These are phyloP conservation scores for Poecilus cupreus DNA, from an alignment of 2,888 invertebrate genomes.

Conservation along the genomic window DNA sequence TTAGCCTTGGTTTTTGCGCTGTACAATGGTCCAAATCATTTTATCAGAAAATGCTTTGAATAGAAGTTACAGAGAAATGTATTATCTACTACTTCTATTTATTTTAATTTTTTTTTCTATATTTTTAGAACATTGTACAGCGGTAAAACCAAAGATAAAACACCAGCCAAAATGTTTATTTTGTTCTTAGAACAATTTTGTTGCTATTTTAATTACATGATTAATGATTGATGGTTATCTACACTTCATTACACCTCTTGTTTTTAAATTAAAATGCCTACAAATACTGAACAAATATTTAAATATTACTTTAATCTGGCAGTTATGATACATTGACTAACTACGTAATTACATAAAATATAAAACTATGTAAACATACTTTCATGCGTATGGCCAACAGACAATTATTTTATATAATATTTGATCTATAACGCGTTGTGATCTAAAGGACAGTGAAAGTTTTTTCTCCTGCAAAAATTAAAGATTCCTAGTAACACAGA, in stretches of 20 bases:
- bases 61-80: too few species aligned
- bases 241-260: neutral
- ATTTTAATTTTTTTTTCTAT: too few species aligned
- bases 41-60: too few species aligned
- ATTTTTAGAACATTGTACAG: too few species aligned
- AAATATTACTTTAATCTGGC: neutral
- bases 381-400: neutral
- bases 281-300: neutral
- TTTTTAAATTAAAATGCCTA: neutral
- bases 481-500: too few species aligned
- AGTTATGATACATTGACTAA: neutral
- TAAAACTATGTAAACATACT: conserved; percentile 25
- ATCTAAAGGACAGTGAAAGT: conserved; percentile 22
- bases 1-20: too few species aligned
- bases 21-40: too few species aligned
- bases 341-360: conserved; percentile 11
- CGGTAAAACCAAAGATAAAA: too few species aligned
- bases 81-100: too few species aligned
- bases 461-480: conserved; percentile 1
- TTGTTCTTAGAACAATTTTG: neutral
- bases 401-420: conserved; percentile 40
- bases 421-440: conserved; percentile 20
- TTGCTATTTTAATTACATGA: neutral
- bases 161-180: too few species aligned
- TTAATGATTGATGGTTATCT: neutral